Evolutionary conservation across 2,888 invertebrate genomes (phyloP).

Genomic region (Pollenia angustigena): DNA sequence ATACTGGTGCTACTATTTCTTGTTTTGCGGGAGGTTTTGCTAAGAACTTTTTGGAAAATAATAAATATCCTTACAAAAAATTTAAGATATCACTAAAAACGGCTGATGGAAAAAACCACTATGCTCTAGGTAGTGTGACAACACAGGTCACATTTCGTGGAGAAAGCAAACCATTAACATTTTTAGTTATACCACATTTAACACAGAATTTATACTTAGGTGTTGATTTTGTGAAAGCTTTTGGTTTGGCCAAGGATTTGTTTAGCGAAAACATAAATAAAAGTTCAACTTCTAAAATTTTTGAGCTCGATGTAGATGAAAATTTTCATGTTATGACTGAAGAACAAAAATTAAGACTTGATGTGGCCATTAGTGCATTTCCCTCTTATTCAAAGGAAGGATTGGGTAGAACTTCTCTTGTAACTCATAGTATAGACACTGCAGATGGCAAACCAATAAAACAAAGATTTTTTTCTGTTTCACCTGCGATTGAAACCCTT

Average conservation of each 20-base stretch:
- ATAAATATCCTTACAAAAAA: background rate
- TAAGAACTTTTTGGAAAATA: background rate
- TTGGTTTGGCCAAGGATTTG: constrained; percentile 32
- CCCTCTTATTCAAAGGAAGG: too few relatives aligned
- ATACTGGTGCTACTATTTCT: constrained; percentile 11
- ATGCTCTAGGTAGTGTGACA: constrained; percentile 6
- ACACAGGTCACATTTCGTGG: background rate
- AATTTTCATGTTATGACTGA: constrained; percentile 1
- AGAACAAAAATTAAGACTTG: too few relatives aligned
- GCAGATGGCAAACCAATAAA: too few relatives aligned
- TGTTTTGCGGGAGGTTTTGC: constrained; percentile 12
- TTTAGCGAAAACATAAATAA: background rate
- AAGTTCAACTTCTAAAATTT: background rate
- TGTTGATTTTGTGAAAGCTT: constrained; percentile 29
- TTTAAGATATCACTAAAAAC: constrained; percentile 10
- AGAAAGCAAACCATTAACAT: background rate
- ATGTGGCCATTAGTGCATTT: too few relatives aligned
- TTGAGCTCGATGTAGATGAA: too few relatives aligned
- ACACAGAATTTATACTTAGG: constrained; percentile 42
- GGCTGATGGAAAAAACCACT: constrained; percentile 13
- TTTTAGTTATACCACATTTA: background rate
- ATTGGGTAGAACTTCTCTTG: too few relatives aligned
- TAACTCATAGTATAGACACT: too few relatives aligned
- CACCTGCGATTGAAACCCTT: too few relatives aligned
- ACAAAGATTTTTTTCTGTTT: too few relatives aligned